Evolutionary conservation across 1,140 invertebrate species (phyloP), one percentile per base, ranked within the genome.

Genomic region (Drosophila biarmipes): DNA sequence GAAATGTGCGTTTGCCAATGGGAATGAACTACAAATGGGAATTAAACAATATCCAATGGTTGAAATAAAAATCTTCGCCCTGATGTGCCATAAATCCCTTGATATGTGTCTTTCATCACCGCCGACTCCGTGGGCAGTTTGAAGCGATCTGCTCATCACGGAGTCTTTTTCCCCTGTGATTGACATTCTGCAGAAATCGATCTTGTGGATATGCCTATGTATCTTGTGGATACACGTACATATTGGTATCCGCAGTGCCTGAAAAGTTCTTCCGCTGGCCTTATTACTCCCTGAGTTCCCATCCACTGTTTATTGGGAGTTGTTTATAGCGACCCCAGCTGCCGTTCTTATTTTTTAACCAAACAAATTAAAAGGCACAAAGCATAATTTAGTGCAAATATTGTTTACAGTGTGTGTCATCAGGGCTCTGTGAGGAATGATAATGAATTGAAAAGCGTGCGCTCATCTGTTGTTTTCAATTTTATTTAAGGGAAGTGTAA

Each of bases 131-230:
- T 29, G 45, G 62, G 29, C 45, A 52, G 38, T 40, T 38, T 10
- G 24, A 35, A 43, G 37, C 10, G 12, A 24, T 35, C 31, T 43
- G 37, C 17, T 19, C 46, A 34, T 63, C 57, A 55, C 37, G 38
- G 40, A 59, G 17, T 35, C 17, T 31, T 24, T 42, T 43, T 48
- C 10, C 45, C 35, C 24, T 79, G 80, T 79, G 80, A 82, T 85
- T 77, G 80, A 85, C 67, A 87, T 75, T 78, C 52, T 62, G 51
- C 74, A 86, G 82, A 59, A 49, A 73, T 73, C 40, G 53, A 58
- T 80, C 71, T 37, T 38, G 10, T 5, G 11, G 51, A 21, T 24
- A 24, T 10, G 37, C 35, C 34, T 29, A 59, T 11, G 40, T 27
- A 51, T 54, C 40, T n/a, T 24, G 24, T 21, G 21, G 21, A 29